phyloP scores from a whole-genome alignment of 2,888 invertebrate species.

The Thelaira solivaga region DNA sequence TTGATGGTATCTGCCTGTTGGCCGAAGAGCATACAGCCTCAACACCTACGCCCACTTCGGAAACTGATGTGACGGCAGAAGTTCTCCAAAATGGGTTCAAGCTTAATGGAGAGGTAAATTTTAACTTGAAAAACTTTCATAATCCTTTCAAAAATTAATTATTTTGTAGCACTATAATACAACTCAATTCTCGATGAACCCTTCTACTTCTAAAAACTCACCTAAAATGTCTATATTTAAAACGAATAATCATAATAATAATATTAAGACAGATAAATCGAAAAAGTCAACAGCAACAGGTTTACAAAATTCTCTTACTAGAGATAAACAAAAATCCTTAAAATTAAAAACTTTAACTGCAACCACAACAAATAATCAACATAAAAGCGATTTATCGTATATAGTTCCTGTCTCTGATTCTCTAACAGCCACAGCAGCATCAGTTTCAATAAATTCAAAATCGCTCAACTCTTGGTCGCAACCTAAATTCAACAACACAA shows the following conservation, averaged over 20 bases:
- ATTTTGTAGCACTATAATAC: constrained; percentile 17
- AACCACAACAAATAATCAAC: constrained; percentile 31
- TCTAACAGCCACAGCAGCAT: constrained; percentile 64
- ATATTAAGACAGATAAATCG: constrained; percentile 50
- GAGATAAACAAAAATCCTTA: constrained; percentile 19
- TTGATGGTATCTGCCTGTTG: constrained; percentile 72
- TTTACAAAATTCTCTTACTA: constrained; percentile 37
- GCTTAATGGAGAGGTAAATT: constrained; percentile 48
- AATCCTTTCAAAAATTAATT: neutral
- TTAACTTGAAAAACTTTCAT: neutral
- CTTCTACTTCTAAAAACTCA: constrained; percentile 54
- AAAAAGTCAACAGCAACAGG: constrained; percentile 46
- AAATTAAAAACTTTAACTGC: constrained; percentile 28
- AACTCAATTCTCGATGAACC: neutral
- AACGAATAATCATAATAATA: constrained; percentile 39
- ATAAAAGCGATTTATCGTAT: constrained; percentile 66
- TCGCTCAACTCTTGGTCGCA: constrained; percentile 63
- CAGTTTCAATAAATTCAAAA: constrained; percentile 38
- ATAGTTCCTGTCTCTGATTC: constrained; percentile 72
- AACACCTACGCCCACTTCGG: constrained; percentile 72
- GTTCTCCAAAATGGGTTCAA: constrained; percentile 69
- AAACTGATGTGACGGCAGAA: constrained; percentile 68
- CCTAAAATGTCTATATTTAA: constrained; percentile 35
- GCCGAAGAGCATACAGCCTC: constrained; percentile 73
- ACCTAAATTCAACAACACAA: constrained; percentile 59